Conservation (phyloP, 1,140 invertebrate genomes). For the Pseudomyrmex cubaensis region DNA sequence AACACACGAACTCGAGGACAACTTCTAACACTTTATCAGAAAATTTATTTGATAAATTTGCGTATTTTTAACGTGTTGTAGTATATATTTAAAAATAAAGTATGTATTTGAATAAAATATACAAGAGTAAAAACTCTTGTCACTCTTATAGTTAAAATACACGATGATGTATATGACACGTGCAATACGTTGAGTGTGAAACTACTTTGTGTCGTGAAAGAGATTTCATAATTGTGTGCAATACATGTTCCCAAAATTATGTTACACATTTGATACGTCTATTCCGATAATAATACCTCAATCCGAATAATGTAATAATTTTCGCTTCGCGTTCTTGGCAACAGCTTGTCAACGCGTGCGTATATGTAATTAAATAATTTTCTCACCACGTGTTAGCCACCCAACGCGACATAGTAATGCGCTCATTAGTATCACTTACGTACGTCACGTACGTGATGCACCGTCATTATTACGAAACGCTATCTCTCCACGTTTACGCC, state of each 20-base stretch:
- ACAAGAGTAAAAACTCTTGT: background rate
- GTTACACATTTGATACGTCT: background rate
- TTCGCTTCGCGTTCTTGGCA: conserved; percentile 35
- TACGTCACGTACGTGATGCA: conserved; percentile 47
- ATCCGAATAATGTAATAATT: conserved; percentile 10
- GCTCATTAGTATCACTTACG: conserved; percentile 55
- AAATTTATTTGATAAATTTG: too few relatives aligned
- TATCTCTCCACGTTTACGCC: conserved; percentile 19
- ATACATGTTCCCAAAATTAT: background rate
- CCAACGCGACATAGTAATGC: conserved; percentile 5
- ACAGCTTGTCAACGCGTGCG: conserved; percentile 8
- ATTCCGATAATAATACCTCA: conserved; percentile 11
- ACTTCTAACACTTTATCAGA: too few relatives aligned
- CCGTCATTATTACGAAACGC: conserved; percentile 20
- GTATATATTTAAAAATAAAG: too few relatives aligned
- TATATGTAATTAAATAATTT: conserved; percentile 55
- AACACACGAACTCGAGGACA: too few relatives aligned
- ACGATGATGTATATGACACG: background rate
- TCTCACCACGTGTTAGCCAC: conserved; percentile 1
- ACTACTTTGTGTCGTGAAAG: background rate
- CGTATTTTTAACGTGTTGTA: too few relatives aligned
- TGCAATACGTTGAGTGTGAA: background rate
- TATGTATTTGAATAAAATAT: too few relatives aligned
- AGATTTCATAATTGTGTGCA: conserved; percentile 7
- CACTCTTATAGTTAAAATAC: background rate